These are phyloP conservation scores for Erpetoichthys calabaricus DNA, from an alignment of 2,797 vertebrate species.

Conservation along the genomic window DNA sequence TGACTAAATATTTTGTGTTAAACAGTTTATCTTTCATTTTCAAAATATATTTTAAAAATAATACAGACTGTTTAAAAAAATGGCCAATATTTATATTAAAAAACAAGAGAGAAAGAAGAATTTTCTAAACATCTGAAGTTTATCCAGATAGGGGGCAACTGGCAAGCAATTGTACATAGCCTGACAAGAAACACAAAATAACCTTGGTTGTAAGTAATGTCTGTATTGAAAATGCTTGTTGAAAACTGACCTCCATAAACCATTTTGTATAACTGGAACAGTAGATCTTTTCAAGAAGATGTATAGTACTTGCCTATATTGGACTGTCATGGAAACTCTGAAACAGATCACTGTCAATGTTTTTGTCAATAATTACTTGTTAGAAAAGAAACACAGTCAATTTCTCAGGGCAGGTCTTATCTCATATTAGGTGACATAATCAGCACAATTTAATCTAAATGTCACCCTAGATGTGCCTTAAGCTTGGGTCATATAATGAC, in stretches of 20 bases:
- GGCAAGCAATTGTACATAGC: constrained; percentile 6
- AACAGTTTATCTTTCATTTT: too few species aligned
- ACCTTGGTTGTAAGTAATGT: constrained; percentile 42
- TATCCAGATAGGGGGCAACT: neutral
- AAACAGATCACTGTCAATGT: constrained; percentile 30
- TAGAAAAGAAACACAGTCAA: constrained; percentile 20
- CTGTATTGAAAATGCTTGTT: constrained; percentile 29
- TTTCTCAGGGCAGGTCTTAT: constrained; percentile 27
- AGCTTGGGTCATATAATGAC: too few species aligned
- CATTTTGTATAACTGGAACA: constrained; percentile 42
- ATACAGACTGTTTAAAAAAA: too few species aligned
- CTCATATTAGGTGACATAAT: constrained; percentile 11
- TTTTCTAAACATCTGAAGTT: too few species aligned
- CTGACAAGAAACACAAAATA: constrained; percentile 20
- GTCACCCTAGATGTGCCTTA: too few species aligned
- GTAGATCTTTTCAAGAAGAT: constrained; percentile 29
- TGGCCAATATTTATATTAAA: too few species aligned
- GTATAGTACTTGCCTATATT: constrained; percentile 40
- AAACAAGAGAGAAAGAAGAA: too few species aligned
- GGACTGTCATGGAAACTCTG: constrained; percentile 39
- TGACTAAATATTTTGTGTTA: too few species aligned
- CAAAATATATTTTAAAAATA: too few species aligned
- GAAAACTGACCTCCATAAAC: constrained; percentile 40
- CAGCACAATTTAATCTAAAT: too few species aligned
- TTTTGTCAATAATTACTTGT: constrained; percentile 29